These are phyloP conservation scores for Bufo gargarizans DNA, from an alignment of 2,113 vertebrate species.

Conservation along the genomic window DNA sequence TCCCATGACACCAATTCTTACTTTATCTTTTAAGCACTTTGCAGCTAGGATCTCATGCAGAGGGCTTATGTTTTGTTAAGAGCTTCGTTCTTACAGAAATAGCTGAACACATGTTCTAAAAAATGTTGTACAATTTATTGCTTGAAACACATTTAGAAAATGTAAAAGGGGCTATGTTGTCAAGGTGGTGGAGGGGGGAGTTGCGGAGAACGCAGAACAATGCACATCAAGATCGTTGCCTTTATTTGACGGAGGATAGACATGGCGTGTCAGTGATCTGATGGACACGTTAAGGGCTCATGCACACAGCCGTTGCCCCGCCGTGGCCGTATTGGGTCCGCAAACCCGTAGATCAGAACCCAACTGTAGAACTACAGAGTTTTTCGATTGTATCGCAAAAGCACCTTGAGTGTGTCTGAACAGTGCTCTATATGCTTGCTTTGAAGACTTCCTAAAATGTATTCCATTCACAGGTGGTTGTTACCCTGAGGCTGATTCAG, in stretches of 20 bases:
- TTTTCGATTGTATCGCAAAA: no score
- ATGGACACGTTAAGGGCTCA: no score
- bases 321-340: no score
- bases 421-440: no score
- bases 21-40: constrained; percentile 90
- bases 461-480: no score
- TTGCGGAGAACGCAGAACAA: constrained; percentile 64
- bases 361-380: no score
- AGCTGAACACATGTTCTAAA: constrained; percentile 88
- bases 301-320: no score
- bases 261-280: background rate
- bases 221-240: background rate
- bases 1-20: constrained; percentile 96
- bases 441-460: no score
- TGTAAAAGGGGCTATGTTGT: constrained; percentile 80
- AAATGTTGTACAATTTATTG: constrained; percentile 88
- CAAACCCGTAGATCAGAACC: no score
- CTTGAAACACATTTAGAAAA: constrained; percentile 86
- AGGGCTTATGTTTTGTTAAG: constrained; percentile 90
- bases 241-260: constrained; percentile 8
- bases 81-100: constrained; percentile 89
- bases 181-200: constrained; percentile 68
- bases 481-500: no score
- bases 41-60: constrained; percentile 88
- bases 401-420: no score